A percentile compares a stretch with the other conserved stretches of the same genome.
phyloP scores from a whole-genome alignment of 2,888 invertebrate species.

The Ceramica pisi region DNA sequence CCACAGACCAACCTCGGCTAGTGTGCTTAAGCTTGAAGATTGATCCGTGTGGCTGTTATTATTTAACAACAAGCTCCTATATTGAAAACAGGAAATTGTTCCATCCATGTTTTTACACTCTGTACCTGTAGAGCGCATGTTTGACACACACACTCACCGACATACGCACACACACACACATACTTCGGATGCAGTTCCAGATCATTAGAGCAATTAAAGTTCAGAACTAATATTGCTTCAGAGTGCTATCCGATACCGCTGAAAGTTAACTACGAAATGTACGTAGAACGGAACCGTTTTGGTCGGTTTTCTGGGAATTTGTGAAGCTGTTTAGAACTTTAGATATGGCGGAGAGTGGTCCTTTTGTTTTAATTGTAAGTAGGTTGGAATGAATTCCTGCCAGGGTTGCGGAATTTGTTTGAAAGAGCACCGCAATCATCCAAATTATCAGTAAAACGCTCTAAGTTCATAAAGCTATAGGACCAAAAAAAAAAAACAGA shows the following conservation, averaged over 20 bases:
- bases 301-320: conserved; percentile 12
- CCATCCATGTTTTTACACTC: not conserved
- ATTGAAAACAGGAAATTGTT: no score
- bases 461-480: no score
- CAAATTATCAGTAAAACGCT: no score
- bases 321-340: not conserved
- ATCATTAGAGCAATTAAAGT: conserved; percentile 54
- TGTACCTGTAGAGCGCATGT: not conserved
- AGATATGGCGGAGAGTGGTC: not conserved
- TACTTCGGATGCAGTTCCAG: conserved; percentile 31
- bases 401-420: no score
- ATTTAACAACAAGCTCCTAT: no score
- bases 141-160: not conserved
- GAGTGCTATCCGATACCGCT: conserved; percentile 27
- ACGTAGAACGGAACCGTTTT: conserved; percentile 7
- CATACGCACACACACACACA: not conserved
- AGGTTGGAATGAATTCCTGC: not conserved
- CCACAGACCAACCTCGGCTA: no score
- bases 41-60: no score
- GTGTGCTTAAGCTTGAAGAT: no score
- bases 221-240: conserved; percentile 52
- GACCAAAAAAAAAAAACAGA: no score
- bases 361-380: not conserved
- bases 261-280: conserved; percentile 28
- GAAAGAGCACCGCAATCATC: no score